Conservation (phyloP, 1,140 invertebrate genomes). For the Drosophila trapezifrons region DNA sequence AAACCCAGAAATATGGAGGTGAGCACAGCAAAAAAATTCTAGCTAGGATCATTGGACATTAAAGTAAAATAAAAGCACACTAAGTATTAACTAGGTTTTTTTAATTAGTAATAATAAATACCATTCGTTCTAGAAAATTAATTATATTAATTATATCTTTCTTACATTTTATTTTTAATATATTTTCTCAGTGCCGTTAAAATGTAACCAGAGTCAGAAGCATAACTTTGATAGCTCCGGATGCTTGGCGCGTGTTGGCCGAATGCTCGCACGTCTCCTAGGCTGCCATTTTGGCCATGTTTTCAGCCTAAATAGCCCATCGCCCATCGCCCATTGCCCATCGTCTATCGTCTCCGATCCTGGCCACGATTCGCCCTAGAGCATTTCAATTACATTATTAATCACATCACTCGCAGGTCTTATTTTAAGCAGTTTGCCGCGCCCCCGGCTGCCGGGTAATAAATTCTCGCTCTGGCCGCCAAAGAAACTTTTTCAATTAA, state of each 20-base stretch:
- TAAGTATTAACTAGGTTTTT: too few relatives aligned
- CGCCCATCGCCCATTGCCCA: slow-evolving; percentile 7
- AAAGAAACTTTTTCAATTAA: slow-evolving; percentile 76
- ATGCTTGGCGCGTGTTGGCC: slow-evolving; percentile 40
- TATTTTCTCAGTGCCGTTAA: slow-evolving; percentile 1
- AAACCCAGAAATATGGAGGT: background rate
- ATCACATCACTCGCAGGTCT: slow-evolving; percentile 65
- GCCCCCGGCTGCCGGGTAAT: slow-evolving; percentile 43
- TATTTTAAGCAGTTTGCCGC: slow-evolving; percentile 65
- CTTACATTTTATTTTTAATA: too few relatives aligned
- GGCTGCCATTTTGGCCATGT: slow-evolving; percentile 25
- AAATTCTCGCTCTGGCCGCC: slow-evolving; percentile 51
- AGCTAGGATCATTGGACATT: too few relatives aligned
- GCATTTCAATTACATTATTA: slow-evolving; percentile 66
- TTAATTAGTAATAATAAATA: too few relatives aligned
- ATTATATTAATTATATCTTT: too few relatives aligned
- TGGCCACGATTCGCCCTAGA: slow-evolving; percentile 9
- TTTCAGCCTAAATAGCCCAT: slow-evolving; percentile 18
- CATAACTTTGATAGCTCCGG: slow-evolving; percentile 44
- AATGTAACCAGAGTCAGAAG: slow-evolving; percentile 35
- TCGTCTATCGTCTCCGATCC: slow-evolving; percentile 10
- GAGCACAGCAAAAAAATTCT: background rate
- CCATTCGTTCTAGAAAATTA: too few relatives aligned
- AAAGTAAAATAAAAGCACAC: too few relatives aligned
- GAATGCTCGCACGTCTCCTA: slow-evolving; percentile 39